These are phyloP conservation scores for Zaprionus africanus DNA, from an alignment of 1,140 invertebrate species.

Conservation along the genomic window DNA sequence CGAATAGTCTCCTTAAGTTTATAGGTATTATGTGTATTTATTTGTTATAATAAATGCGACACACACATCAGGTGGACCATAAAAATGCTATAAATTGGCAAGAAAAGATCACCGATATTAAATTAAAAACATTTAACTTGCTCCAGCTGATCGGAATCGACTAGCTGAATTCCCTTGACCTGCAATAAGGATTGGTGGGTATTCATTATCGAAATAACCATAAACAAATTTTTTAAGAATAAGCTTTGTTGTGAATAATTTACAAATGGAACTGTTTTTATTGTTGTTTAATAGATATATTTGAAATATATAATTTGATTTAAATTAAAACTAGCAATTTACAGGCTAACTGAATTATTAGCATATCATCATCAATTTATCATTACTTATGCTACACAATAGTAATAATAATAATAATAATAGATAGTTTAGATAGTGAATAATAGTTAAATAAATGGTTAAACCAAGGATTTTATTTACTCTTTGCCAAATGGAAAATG, in stretches of 20 bases:
- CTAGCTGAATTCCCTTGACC: conserved; percentile 4
- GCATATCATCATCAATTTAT: conserved; percentile 46
- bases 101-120: conserved; percentile 42
- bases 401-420: conserved; percentile 36
- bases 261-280: conserved; percentile 10
- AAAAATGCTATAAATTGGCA: conserved; percentile 65
- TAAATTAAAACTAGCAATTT: conserved; percentile 78
- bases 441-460: conserved; percentile 58
- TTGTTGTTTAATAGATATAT: conserved; percentile 61
- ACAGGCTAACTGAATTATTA: conserved; percentile 61
- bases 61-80: conserved; percentile 52
- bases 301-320: conserved; percentile 81
- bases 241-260: background rate
- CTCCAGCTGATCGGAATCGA: background rate
- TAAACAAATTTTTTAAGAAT: background rate
- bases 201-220: background rate
- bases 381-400: conserved; percentile 66
- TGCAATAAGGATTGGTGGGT: background rate
- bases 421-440: conserved; percentile 27
- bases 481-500: conserved; percentile 43
- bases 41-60: conserved; percentile 59
- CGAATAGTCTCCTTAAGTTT: conserved; percentile 7
- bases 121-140: conserved; percentile 12
- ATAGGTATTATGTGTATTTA: conserved; percentile 25
- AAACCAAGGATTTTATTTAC: conserved; percentile 41